Percentiles rank a stretch among this genome's conserved stretches.
These are phyloP conservation scores for Poeciliopsis infans DNA, from an alignment of 2,797 vertebrate species.

Conservation along the genomic window DNA sequence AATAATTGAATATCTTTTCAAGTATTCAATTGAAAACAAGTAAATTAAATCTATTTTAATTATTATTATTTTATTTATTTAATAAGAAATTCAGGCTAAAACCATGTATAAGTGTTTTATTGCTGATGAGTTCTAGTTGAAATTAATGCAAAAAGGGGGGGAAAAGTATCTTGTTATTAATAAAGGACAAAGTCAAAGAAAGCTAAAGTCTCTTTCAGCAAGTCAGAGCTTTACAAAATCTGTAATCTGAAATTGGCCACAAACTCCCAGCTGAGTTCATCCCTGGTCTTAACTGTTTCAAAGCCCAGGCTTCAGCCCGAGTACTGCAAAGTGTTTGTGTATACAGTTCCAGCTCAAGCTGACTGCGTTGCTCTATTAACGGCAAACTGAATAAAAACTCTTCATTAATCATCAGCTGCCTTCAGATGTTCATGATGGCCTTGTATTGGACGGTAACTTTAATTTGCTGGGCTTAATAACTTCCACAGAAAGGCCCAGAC, in stretches of 20 bases:
- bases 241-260: neutral
- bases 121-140: neutral
- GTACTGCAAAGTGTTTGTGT: neutral
- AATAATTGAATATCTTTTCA: neutral
- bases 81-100: too few relatives aligned
- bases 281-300: slow-evolving; percentile 1
- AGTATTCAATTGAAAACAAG: too few relatives aligned
- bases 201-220: neutral
- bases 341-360: neutral
- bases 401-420: slow-evolving; percentile 31
- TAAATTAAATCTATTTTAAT: too few relatives aligned
- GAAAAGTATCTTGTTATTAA: neutral
- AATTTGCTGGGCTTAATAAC: slow-evolving; percentile 49
- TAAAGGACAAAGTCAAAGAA: neutral
- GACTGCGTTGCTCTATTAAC: slow-evolving; percentile 13
- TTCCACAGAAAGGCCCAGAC: slow-evolving; percentile 13
- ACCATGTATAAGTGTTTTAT: neutral
- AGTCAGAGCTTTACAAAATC: neutral
- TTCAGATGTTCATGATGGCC: slow-evolving; percentile 38
- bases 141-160: neutral
- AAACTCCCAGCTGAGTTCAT: neutral
- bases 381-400: neutral
- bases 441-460: slow-evolving; percentile 25
- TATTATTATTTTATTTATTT: too few relatives aligned
- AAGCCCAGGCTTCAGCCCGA: slow-evolving; percentile 5